Base-by-base conservation (phyloP, 2,797 vertebrate genomes). In the Siniperca undulata region DNA sequence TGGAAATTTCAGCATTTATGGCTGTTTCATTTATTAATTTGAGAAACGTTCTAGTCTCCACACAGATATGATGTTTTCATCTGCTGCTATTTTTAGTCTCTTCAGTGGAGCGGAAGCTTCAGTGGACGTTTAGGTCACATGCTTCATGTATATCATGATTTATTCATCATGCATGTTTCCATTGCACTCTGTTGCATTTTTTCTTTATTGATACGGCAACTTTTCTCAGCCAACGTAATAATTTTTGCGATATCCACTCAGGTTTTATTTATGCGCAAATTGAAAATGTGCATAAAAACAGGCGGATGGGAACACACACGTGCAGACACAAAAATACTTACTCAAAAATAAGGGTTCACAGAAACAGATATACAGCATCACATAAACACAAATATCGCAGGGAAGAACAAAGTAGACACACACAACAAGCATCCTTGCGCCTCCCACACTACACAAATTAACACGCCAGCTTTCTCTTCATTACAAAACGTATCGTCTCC, bases 381-480 rank as follows among this genome's bases (percentile, higher is more conserved):
- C 56, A 48, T 22, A 58, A 40, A 17, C 34, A 69, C 24, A 46
- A 58, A 72, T 14, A n/a, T 27, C 30, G 64, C 27, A 36, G 59
- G 20, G 9, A 77, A 70, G n/a, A 74, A 74, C 50, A 53, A 77
- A 55, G 46, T 7, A n/a, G 12, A 17, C 22, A 59, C 10, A 12
- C 46, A 86, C 72, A 64, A 77, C 55, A 42, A 12, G 60, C 56
- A 27, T 7, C 16, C 48, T 61, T 10, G 50, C 83, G 78, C 79
- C 75, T 85, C 85, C 76, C 82, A 90, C 78, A 70, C 64, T 62
- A 77, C 77, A 83, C 77, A 91, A 91, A 92, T 89, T 89, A 94
- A 91, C 86, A 87, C 69, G 88, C 73, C 78, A 84, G 86, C 68
- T 78, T 90, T 89, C 77, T 76, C 89, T 88, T 94, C 90, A 91